A percentile compares a stretch with the other conserved stretches of the same genome.
Conservation (phyloP, 2,113 vertebrate genomes). For the Connochaetes taurinus region DNA sequence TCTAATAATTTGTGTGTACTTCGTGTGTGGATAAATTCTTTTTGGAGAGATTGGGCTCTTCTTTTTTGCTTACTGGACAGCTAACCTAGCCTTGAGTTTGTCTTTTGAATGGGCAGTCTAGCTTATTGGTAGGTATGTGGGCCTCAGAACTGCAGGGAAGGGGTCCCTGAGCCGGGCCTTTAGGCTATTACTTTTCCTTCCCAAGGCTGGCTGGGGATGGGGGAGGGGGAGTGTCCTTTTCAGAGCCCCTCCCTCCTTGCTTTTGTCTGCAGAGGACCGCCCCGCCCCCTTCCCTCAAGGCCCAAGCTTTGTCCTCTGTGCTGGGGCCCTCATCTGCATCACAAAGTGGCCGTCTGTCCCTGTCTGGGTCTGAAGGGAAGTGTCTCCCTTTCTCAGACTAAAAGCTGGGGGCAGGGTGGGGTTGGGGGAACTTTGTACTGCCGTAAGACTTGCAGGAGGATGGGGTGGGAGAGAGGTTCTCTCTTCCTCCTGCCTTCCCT, state of each 20-base stretch:
- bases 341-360: constrained; percentile 88
- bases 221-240: constrained; percentile 70
- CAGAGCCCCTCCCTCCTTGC: constrained; percentile 63
- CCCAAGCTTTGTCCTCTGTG: constrained; percentile 69
- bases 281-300: constrained; percentile 66
- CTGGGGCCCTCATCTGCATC: constrained; percentile 88
- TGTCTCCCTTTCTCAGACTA: constrained; percentile 71
- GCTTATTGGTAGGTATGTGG: neutral
- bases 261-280: constrained; percentile 60
- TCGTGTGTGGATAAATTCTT: neutral
- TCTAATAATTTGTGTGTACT: constrained; percentile 38
- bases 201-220: constrained; percentile 29
- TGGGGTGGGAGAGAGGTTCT: neutral
- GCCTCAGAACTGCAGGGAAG: constrained; percentile 33
- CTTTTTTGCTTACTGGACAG: neutral
- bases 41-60: constrained; percentile 7
- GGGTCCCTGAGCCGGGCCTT: constrained; percentile 20
- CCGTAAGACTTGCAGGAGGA: neutral
- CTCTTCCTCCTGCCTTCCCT: neutral
- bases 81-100: neutral
- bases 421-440: constrained; percentile 20
- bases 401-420: constrained; percentile 58
- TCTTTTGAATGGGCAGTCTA: constrained; percentile 1
- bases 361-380: constrained; percentile 72
- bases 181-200: constrained; percentile 61